Evolutionary conservation across 2,113 vertebrate species (phyloP), one percentile per base, ranked within the genome.

Genomic region (Monarcha castaneiventris): DNA sequence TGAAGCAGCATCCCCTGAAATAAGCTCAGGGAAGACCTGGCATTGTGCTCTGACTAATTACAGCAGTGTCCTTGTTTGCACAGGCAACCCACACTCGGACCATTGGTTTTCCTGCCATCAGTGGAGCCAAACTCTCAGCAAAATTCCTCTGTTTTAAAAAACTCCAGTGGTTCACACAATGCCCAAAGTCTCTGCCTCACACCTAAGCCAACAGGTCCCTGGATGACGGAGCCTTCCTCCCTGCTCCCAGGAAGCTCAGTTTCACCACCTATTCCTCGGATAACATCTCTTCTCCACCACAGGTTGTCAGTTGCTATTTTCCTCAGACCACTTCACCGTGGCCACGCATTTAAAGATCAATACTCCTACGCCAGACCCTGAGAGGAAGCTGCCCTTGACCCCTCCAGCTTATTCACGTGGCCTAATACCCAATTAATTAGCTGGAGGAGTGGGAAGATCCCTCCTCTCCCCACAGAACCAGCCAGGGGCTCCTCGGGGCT

Each of bases 31-130:
- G 41, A 23, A 44, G 18, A 67, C 18, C 69, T 43, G 62, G 32
- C 17, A 37, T 30, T 30, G 13, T 32, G n/a, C 44, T 63, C 23
- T 73, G 72, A 0, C 43, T n/a, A 27, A 22, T 37, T 33, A 23
- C 6, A 67, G 54, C 5, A 77, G 13, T 0, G 0, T 37, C 56
- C 37, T 49, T 63, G 66, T 37, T 30, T 46, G 44, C 61, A 54
- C 54, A 72, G 46, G 12, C 19, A 82, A 4, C n/a, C 6, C 63
- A 17, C 13, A 9, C 25, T 27, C 0, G 0, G 6, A 46, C 32
- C n/a, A 5, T 2, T 23, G 26, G 32, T 43, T 20, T 35, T 81
- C 32, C 61, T 48, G 49, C n/a, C 33, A 25, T 30, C 52, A n/a
- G 11, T 22, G 41, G 30, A 90, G n/a, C 67, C 66, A 41, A 85